Evolutionary conservation across 2,888 invertebrate genomes (phyloP).

Genomic region (Drosophila mimica): DNA sequence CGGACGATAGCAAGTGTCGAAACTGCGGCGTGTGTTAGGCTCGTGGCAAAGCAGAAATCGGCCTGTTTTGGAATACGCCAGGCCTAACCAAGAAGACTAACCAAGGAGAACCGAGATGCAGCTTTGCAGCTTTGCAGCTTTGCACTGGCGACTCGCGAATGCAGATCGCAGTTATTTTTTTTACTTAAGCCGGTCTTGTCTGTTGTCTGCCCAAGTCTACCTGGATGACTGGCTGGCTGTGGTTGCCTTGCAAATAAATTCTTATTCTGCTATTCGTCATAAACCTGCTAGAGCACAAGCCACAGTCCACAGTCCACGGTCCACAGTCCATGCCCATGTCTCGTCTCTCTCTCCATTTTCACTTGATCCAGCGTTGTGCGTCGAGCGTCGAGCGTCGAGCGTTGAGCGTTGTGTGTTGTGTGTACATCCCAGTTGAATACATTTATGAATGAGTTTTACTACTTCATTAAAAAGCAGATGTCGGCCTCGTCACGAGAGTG

Average conservation of each 20-base stretch:
- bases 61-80: constrained; percentile 35
- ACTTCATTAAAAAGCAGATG: constrained; percentile 84
- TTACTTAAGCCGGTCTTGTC: constrained; percentile 38
- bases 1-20: constrained; percentile 67
- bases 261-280: constrained; percentile 74
- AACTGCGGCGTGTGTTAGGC: constrained; percentile 82
- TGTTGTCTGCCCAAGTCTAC: constrained; percentile 34
- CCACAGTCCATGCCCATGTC: constrained; percentile 3
- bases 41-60: constrained; percentile 76
- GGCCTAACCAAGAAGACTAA: constrained; percentile 3
- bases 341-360: constrained; percentile 33
- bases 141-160: constrained; percentile 29
- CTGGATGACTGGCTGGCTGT: constrained; percentile 42
- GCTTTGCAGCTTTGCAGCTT: constrained; percentile 56
- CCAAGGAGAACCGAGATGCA: constrained; percentile 30
- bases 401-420: constrained; percentile 25
- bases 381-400: constrained; percentile 9
- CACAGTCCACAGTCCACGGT: constrained; percentile 13
- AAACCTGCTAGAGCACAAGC: constrained; percentile 61
- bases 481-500: constrained; percentile 56
- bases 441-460: constrained; percentile 85
- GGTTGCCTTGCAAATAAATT: constrained; percentile 37
- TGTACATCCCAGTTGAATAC: constrained; percentile 69
- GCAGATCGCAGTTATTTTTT: constrained; percentile 46
- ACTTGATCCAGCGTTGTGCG: constrained; percentile 48